Conservation (phyloP, 2,113 vertebrate species). For the Piaya cayana region DNA sequence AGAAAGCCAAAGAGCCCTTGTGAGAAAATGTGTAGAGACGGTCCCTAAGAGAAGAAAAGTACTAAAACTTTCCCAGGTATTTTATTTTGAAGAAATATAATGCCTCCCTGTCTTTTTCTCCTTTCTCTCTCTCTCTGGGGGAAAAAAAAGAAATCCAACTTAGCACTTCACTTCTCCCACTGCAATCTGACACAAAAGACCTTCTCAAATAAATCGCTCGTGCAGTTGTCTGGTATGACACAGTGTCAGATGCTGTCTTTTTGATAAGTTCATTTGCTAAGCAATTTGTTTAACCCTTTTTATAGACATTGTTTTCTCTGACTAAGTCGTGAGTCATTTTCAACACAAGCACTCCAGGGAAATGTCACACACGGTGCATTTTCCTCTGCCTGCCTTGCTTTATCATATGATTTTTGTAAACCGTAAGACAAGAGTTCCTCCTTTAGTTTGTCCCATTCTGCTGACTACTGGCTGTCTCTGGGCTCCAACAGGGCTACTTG, state of each 20-base stretch:
- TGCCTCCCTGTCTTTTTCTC: background rate
- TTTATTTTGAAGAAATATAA: background rate
- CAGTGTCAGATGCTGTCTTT: slow-evolving; percentile 66
- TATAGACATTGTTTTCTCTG: slow-evolving; percentile 51
- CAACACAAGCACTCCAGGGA: slow-evolving; percentile 44
- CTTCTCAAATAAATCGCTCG: slow-evolving; percentile 48
- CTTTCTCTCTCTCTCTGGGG: background rate
- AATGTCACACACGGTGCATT: background rate
- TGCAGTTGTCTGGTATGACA: slow-evolving; percentile 61
- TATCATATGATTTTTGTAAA: background rate
- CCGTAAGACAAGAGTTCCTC: background rate
- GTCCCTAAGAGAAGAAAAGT: background rate
- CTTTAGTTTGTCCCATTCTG: background rate
- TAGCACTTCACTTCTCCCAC: slow-evolving; percentile 44
- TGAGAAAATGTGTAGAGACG: slow-evolving; percentile 18
- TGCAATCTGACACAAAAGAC: slow-evolving; percentile 62
- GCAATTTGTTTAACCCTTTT: slow-evolving; percentile 67
- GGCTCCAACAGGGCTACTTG: background rate
- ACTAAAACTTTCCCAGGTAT: background rate
- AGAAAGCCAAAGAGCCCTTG: background rate
- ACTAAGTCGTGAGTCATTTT: slow-evolving; percentile 58
- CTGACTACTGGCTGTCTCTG: background rate
- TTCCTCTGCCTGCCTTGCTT: slow-evolving; percentile 32
- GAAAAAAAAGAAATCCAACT: background rate
- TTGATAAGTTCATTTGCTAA: slow-evolving; percentile 68